These are phyloP conservation scores for Urosaurus nigricauda DNA, from an alignment of 2,797 vertebrate genomes.

Conservation along the genomic window DNA sequence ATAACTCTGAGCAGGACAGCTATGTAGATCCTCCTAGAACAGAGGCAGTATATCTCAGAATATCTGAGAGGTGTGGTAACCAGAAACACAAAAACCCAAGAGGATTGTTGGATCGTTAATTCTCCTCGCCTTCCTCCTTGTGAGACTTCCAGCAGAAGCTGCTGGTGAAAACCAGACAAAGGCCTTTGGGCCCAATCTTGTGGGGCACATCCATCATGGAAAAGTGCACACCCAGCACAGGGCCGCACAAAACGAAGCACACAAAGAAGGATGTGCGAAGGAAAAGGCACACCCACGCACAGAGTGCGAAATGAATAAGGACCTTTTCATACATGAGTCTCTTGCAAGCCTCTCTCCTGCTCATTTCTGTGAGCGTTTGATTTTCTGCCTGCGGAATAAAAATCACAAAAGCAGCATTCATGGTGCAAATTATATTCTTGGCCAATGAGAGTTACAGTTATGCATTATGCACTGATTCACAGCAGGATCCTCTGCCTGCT, in stretches of 20 bases:
- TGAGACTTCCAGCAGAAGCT: background rate
- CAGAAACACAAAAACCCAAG: background rate
- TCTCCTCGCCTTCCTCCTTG: background rate
- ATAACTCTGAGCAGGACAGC: background rate
- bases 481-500: background rate
- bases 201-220: no score
- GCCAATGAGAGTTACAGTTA: background rate
- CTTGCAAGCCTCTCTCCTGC: no score
- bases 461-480: background rate
- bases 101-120: background rate
- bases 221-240: background rate
- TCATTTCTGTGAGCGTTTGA: background rate
- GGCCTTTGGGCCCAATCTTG: background rate
- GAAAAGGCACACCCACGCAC: background rate
- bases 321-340: background rate
- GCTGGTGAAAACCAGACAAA: no score
- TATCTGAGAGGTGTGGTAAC: background rate
- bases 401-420: background rate
- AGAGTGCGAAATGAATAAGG: background rate
- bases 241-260: background rate
- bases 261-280: background rate
- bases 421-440: background rate
- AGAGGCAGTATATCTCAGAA: background rate
- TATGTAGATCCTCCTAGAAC: background rate
- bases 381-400: background rate